These are phyloP conservation scores for Eleutherodactylus coqui DNA, from an alignment of 2,797 vertebrate species.

Conservation along the genomic window DNA sequence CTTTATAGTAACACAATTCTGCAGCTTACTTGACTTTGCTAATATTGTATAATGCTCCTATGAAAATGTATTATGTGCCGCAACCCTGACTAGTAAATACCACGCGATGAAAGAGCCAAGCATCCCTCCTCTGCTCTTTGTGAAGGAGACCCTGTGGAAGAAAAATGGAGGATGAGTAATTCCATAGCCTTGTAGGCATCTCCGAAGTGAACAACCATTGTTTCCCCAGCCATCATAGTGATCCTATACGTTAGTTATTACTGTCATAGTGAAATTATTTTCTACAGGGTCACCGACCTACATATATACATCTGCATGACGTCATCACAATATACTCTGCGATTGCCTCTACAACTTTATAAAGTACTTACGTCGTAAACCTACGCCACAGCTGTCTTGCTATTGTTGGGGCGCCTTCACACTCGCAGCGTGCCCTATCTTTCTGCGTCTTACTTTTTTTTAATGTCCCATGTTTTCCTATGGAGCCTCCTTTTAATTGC, in stretches of 20 bases:
- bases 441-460: no score
- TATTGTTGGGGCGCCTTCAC: no score
- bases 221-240: background rate
- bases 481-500: no score
- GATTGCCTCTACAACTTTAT: no score
- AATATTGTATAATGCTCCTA: background rate
- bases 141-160: conserved; percentile 1
- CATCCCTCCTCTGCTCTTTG: background rate
- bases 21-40: background rate
- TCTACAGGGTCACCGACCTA: background rate
- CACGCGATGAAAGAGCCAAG: background rate
- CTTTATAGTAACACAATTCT: background rate
- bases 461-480: no score
- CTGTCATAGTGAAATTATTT: background rate
- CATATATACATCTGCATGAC: background rate
- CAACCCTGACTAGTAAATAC: background rate
- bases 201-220: background rate
- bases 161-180: background rate
- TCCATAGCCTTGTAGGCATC: background rate
- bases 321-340: no score
- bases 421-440: no score
- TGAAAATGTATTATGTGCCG: background rate
- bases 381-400: no score
- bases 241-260: background rate
- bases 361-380: no score